Conservation (phyloP, 35 echinoderm and acorn worm genomes). For the Strongylocentrotus purpuratus region DNA sequence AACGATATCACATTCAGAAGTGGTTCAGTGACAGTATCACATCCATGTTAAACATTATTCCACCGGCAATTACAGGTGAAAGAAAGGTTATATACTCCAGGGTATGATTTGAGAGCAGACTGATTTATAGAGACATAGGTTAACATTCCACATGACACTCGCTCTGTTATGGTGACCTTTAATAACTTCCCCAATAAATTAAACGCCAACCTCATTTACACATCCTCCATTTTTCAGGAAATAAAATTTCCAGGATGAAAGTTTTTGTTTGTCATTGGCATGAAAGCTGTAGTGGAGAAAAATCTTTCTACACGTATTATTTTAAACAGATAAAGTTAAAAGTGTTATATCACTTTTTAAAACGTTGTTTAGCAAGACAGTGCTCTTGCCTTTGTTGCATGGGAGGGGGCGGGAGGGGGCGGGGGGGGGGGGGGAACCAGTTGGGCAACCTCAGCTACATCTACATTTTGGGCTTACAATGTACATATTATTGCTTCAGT, state of each 20-base stretch:
- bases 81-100: background rate
- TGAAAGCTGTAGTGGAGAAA: background rate
- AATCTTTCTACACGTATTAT: background rate
- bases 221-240: background rate
- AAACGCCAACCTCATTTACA: background rate
- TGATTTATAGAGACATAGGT: background rate
- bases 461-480: no score
- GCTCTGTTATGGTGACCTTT: background rate
- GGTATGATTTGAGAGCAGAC: background rate
- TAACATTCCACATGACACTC: background rate
- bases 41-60: background rate
- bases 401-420: no score
- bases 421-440: no score
- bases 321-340: no score
- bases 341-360: no score
- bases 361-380: no score
- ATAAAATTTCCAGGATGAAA: background rate
- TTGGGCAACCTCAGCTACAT: no score
- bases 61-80: background rate
- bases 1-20: background rate
- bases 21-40: background rate
- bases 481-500: no score
- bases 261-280: background rate
- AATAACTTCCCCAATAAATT: slow-evolving; percentile 19
- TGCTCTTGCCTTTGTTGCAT: no score